A percentile compares a stretch with the other conserved stretches of the same genome.
phyloP scores from a whole-genome alignment of 2,797 vertebrate species.

The Peromyscus eremicus region DNA sequence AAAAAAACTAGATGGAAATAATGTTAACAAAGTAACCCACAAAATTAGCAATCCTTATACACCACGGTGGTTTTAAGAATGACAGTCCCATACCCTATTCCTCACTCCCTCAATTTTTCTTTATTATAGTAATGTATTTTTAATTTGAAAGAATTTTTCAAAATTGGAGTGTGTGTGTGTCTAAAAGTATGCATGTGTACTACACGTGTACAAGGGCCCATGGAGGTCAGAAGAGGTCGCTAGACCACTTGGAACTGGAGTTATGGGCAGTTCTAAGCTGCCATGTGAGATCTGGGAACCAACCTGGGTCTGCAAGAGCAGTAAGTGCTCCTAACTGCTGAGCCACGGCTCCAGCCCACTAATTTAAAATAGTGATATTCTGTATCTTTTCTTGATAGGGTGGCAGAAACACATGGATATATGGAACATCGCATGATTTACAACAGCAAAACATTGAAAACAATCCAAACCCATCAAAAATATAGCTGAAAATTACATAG shows the following conservation, averaged over 20 bases:
- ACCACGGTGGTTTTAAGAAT: conserved; percentile 9
- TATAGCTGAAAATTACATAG: conserved; percentile 23
- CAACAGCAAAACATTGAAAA: neutral
- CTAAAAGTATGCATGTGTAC: neutral
- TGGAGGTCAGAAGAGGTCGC: neutral
- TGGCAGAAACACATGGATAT: conserved; percentile 30
- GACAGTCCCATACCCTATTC: neutral
- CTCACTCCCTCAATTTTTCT: neutral
- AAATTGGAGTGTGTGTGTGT: neutral
- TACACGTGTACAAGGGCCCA: neutral
- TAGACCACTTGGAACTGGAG: neutral
- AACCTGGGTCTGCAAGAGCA: neutral
- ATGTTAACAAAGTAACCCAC: conserved; percentile 10
- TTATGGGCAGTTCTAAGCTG: neutral
- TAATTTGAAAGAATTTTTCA: conserved; percentile 33
- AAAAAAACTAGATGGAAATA: neutral
- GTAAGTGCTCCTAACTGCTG: neutral
- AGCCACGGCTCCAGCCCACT: neutral
- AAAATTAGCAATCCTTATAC: neutral
- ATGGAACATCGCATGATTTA: neutral
- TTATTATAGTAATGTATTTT: conserved; percentile 30
- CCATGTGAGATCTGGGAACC: neutral
- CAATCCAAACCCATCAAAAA: conserved; percentile 29
- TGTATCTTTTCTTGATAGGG: neutral
- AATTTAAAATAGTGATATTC: neutral